Conservation (phyloP, 2,113 vertebrate species). For the Lepisosteus oculatus region DNA sequence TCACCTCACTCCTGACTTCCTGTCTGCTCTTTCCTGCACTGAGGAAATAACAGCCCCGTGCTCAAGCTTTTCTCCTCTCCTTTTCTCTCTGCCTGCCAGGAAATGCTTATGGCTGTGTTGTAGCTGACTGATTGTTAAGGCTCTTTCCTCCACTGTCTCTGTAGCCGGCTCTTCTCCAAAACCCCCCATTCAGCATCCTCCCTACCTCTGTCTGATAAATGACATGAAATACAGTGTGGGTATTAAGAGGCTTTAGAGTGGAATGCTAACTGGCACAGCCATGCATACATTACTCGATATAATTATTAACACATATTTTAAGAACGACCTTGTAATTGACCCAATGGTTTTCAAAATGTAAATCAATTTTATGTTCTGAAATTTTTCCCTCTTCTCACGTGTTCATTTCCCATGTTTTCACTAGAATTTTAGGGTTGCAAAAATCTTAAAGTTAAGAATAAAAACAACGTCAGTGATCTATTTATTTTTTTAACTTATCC, state of each 20-base stretch:
- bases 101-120: slow-evolving; percentile 24
- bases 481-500: no score
- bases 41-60: slow-evolving; percentile 19
- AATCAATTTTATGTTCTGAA: slow-evolving; percentile 40
- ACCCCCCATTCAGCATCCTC: slow-evolving; percentile 24
- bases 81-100: slow-evolving; percentile 42
- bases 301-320: slow-evolving; percentile 51
- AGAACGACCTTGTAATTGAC: slow-evolving; percentile 46
- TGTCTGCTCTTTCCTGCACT: slow-evolving; percentile 46
- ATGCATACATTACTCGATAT: slow-evolving; percentile 39
- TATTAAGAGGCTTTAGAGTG: slow-evolving; percentile 44
- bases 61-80: slow-evolving; percentile 40
- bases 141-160: slow-evolving; percentile 55
- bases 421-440: not conserved
- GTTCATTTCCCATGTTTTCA: slow-evolving; percentile 16
- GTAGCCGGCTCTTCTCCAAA: slow-evolving; percentile 32
- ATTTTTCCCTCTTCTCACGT: slow-evolving; percentile 15
- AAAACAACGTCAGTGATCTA: no score
- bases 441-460: no score
- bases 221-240: slow-evolving; percentile 42
- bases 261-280: slow-evolving; percentile 41
- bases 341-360: slow-evolving; percentile 39
- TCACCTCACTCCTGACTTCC: slow-evolving; percentile 57
- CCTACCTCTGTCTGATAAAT: slow-evolving; percentile 24
- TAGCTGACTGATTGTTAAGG: slow-evolving; percentile 47